Conservation (phyloP, 2,888 invertebrate species). For the Dynastes tityus region DNA sequence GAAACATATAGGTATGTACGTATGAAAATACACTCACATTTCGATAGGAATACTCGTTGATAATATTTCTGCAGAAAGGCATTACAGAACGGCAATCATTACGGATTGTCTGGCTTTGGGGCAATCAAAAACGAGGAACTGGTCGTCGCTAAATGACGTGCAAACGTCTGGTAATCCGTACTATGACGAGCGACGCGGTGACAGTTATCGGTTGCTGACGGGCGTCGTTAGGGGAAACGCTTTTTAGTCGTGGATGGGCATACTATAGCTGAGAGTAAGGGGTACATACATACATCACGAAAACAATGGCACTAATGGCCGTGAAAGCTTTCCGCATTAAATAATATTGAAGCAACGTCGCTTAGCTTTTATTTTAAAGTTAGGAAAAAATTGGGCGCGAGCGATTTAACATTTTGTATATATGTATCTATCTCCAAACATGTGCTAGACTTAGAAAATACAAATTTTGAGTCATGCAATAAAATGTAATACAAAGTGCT, state of each 20-base stretch:
- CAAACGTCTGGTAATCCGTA: slow-evolving; percentile 50
- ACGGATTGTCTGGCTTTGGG: slow-evolving; percentile 46
- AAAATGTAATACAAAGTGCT: too few species aligned
- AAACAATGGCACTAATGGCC: slow-evolving; percentile 60
- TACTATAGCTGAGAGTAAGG: background rate
- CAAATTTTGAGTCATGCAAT: too few species aligned
- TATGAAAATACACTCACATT: too few species aligned
- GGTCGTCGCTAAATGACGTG: slow-evolving; percentile 50
- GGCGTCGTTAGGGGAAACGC: slow-evolving; percentile 55
- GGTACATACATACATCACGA: slow-evolving; percentile 4
- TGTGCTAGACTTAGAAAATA: too few species aligned
- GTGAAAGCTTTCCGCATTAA: slow-evolving; percentile 54
- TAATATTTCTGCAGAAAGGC: background rate
- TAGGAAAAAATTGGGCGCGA: background rate
- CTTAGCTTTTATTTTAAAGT: slow-evolving; percentile 13
- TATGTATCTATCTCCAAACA: background rate
- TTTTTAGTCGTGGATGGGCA: background rate
- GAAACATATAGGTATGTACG: background rate
- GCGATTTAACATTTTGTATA: slow-evolving; percentile 6
- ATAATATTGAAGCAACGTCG: slow-evolving; percentile 13
- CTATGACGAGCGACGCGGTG: slow-evolving; percentile 51
- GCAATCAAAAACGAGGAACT: slow-evolving; percentile 50
- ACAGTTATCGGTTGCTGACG: slow-evolving; percentile 46
- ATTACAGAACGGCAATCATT: slow-evolving; percentile 48
- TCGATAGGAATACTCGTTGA: too few species aligned